Evolutionary conservation across 2,797 vertebrate genomes (phyloP), one percentile per base, ranked within the genome.

Genomic region (Carapus acus): DNA sequence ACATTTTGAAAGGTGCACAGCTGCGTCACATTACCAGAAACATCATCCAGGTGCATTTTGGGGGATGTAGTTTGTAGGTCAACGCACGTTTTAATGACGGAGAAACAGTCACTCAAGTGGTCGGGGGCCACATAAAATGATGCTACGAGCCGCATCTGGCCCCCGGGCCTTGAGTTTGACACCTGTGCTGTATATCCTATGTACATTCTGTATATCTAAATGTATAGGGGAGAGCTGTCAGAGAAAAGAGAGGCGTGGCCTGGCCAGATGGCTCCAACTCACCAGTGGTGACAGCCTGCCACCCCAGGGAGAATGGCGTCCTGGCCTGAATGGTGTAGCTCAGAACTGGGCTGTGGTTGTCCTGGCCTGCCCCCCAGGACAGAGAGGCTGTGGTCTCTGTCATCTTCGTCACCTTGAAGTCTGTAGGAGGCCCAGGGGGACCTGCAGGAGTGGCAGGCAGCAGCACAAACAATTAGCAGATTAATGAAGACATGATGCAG

Each of bases 251-350:
- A 27, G 24, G 9, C 24, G 24, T 9, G 24, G 24, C 24, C 24
- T 9, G 9, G 29, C 29, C 24, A 33, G 23, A 58, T 33, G 20
- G 59, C 57, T 47, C 8, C 41, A 37, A 41, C 78, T 41, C 85
- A 98, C 93, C 92, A 65, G 93, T 94, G 67, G 82, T 92, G 40
- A 92, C 88, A 0, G 90, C 92, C 58, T 95, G 93, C 94, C 94
- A 97, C 21, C 93, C 93, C 13, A 97, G 92, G 0, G 93, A 96
- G 78, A 95, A 97, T 0, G 92, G 90, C 0, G 93, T 94, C 48
- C 93, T 80, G 21, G 91, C 92, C 79, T 98, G 94, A 41, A 97
- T 87, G 12, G 88, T 81, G 23, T 91, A 94, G 79, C 87, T 88
- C 4, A 91, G 88, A 54, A 98, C 74, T 1, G 95, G 93, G 69